phyloP scores from a whole-genome alignment of 2,797 vertebrate genomes.

The Pangasius macronema region DNA sequence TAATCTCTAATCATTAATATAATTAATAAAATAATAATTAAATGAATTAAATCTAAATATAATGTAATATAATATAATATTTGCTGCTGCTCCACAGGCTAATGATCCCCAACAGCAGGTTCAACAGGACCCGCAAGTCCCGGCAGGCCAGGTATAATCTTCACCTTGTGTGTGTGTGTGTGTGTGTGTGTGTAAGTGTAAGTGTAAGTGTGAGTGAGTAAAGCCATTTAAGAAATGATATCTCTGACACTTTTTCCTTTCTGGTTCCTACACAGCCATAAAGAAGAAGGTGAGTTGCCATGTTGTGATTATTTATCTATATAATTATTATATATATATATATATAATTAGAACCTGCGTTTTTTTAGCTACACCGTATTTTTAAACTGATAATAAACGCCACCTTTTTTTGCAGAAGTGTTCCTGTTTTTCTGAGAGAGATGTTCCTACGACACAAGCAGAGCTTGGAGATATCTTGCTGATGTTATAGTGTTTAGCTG shows the following conservation, averaged over 20 bases:
- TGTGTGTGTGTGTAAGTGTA: conserved; percentile 21
- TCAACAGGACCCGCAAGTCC: conserved; percentile 67
- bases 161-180: conserved; percentile 4
- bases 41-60: background rate
- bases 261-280: conserved; percentile 3
- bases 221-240: background rate
- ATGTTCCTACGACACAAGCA: background rate
- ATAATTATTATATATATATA: background rate
- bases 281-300: conserved; percentile 3
- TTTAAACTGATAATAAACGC: background rate
- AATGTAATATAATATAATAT: background rate
- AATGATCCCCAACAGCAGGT: conserved; percentile 65
- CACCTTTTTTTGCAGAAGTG: background rate
- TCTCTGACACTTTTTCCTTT: background rate
- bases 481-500: background rate
- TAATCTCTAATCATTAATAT: background rate
- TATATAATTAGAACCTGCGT: background rate
- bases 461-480: background rate
- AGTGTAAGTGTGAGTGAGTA: background rate
- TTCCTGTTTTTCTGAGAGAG: background rate
- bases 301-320: background rate
- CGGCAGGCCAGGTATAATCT: conserved; percentile 66
- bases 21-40: background rate
- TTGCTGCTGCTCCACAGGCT: conserved; percentile 55
- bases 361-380: background rate